A percentile compares a stretch with the other conserved stretches of the same genome.
These are phyloP conservation scores for Halcyon senegalensis DNA, from an alignment of 2,113 vertebrate genomes.

Conservation along the genomic window DNA sequence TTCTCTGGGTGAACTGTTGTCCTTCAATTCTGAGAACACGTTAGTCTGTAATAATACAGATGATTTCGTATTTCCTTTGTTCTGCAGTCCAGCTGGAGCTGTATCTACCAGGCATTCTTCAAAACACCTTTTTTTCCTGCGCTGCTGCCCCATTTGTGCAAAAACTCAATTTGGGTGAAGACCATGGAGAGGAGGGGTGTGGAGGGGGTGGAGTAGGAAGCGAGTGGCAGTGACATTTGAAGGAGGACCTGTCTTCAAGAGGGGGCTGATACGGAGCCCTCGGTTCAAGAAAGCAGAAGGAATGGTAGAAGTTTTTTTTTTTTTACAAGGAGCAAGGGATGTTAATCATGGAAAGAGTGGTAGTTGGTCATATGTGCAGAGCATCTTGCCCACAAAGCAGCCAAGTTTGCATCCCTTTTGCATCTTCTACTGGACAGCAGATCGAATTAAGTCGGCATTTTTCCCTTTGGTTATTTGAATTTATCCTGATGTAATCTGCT, in stretches of 20 bases:
- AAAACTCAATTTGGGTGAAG: neutral
- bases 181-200: neutral
- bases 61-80: neutral
- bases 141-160: neutral
- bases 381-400: neutral
- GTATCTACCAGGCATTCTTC: neutral
- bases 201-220: neutral
- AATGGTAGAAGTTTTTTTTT: neutral
- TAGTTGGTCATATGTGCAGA: neutral
- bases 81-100: neutral
- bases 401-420: neutral
- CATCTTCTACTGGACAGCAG: neutral
- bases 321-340: neutral
- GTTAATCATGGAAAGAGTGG: neutral
- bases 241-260: neutral
- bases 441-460: neutral
- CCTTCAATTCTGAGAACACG: neutral
- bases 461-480: neutral
- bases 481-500: neutral
- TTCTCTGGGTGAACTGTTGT: neutral
- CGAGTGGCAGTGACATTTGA: neutral
- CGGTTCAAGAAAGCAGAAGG: neutral
- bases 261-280: fast-evolving
- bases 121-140: neutral
- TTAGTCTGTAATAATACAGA: fast-evolving